Percentiles rank a stretch among this genome's conserved stretches.
phyloP scores from a whole-genome alignment of 1,140 invertebrate species.

The Caligus rogercresseyi region DNA sequence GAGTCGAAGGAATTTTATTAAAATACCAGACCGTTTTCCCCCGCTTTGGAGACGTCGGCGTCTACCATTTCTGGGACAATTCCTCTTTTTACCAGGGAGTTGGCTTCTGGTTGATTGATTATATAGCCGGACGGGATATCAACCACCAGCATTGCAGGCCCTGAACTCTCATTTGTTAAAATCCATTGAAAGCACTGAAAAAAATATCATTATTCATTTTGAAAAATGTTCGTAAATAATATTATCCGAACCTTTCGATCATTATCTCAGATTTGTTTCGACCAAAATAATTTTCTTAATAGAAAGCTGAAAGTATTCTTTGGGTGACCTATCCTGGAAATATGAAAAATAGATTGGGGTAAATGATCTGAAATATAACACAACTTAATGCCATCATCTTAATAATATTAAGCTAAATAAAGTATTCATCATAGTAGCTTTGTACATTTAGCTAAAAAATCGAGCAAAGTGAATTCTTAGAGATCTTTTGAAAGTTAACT shows the following conservation, averaged over 20 bases:
- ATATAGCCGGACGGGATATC: constrained; percentile 40
- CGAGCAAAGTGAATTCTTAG: too few relatives aligned
- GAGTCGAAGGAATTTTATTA: constrained; percentile 30
- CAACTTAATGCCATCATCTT: too few relatives aligned
- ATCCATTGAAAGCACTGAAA: constrained; percentile 29
- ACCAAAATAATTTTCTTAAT: constrained; percentile 32
- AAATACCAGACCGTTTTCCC: constrained; percentile 31
- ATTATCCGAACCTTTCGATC: constrained; percentile 29
- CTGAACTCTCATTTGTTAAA: constrained; percentile 27
- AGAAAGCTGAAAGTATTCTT: constrained; percentile 33
- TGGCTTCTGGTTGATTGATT: constrained; percentile 34
- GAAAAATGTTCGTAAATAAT: constrained; percentile 35
- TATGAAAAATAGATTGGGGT: constrained; percentile 24
- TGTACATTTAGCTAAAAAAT: too few relatives aligned
- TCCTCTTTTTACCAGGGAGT: constrained; percentile 26
- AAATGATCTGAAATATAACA: too few relatives aligned
- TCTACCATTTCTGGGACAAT: constrained; percentile 28
- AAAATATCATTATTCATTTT: constrained; percentile 32
- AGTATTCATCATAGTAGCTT: too few relatives aligned
- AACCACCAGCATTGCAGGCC: constrained; percentile 37
- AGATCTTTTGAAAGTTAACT: too few relatives aligned
- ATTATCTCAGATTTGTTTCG: constrained; percentile 41
- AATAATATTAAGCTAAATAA: too few relatives aligned
- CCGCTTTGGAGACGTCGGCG: constrained; percentile 23
- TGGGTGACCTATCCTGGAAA: constrained; percentile 31